These are phyloP conservation scores for Sitta europaea DNA, from an alignment of 2,113 vertebrate genomes.

Conservation along the genomic window DNA sequence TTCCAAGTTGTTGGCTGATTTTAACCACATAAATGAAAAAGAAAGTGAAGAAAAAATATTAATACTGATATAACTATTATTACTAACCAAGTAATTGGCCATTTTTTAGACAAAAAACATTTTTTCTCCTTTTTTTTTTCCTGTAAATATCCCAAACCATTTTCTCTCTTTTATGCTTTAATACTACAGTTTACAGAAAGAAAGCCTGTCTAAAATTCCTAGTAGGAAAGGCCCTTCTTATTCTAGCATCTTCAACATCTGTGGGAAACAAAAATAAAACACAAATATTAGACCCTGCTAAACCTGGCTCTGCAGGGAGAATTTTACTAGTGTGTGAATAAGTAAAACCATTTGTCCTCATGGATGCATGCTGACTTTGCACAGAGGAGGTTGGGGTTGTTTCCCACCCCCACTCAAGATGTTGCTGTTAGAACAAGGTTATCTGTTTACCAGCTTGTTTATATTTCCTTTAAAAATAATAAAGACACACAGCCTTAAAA, in stretches of 20 bases:
- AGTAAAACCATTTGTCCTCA: constrained; percentile 46
- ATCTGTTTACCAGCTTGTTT: not conserved
- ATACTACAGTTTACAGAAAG: not conserved
- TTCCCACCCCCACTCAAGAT: not conserved
- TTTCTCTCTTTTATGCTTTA: not conserved
- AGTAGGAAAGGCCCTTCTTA: not conserved
- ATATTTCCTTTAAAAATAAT: not conserved
- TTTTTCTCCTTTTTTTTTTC: not conserved
- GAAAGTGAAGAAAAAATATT: not conserved
- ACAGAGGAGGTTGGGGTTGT: not conserved
- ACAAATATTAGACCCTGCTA: not conserved
- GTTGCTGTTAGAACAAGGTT: not conserved
- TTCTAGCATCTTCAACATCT: not conserved
- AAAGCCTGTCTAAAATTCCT: not conserved
- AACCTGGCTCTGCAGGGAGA: not conserved
- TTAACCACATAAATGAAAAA: not conserved
- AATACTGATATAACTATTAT: not conserved
- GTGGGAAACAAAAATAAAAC: constrained; percentile 35
- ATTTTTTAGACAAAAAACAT: not conserved
- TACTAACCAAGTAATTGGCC: not conserved
- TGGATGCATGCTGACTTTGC: not conserved
- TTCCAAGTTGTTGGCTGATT: not conserved
- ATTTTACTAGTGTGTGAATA: constrained; percentile 39
- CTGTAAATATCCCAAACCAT: not conserved
- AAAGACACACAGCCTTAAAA: not conserved